Evolutionary conservation across 2,888 invertebrate genomes (phyloP).

Genomic region (Zaprionus obscuricornis): DNA sequence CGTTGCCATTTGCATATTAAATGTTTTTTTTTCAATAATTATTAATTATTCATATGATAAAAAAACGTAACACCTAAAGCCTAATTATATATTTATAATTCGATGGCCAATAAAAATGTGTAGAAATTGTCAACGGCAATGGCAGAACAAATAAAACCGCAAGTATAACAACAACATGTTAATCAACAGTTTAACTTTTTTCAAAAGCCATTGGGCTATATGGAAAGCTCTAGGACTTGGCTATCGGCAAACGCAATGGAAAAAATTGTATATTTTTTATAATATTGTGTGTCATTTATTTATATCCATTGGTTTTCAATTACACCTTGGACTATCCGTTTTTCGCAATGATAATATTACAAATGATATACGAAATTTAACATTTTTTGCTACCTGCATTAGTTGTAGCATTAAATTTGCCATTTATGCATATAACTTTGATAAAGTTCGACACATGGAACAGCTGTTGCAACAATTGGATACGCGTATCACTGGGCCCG

Average conservation of each 20-base stretch:
- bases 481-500: conserved; percentile 32
- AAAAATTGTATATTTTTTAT: conserved; percentile 17
- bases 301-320: conserved; percentile 64
- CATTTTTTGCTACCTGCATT: conserved; percentile 45
- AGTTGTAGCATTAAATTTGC: conserved; percentile 57
- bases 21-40: no score
- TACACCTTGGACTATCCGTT: conserved; percentile 61
- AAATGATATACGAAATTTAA: conserved; percentile 64
- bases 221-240: conserved; percentile 55
- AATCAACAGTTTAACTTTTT: conserved; percentile 35
- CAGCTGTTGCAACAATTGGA: conserved; percentile 55
- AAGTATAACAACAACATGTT: not conserved
- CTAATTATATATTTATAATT: no score
- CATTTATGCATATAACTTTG: conserved; percentile 52
- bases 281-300: conserved; percentile 33
- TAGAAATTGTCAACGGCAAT: no score
- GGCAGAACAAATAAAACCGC: no score
- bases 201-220: conserved; percentile 44
- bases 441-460: conserved; percentile 52
- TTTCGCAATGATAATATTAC: conserved; percentile 46
- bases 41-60: no score
- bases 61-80: no score
- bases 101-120: no score
- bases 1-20: no score
- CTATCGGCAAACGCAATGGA: conserved; percentile 3